Evolutionary conservation across 2,113 vertebrate genomes (phyloP), one percentile per base, ranked within the genome.

Genomic region (Pomatostomus ruficeps): DNA sequence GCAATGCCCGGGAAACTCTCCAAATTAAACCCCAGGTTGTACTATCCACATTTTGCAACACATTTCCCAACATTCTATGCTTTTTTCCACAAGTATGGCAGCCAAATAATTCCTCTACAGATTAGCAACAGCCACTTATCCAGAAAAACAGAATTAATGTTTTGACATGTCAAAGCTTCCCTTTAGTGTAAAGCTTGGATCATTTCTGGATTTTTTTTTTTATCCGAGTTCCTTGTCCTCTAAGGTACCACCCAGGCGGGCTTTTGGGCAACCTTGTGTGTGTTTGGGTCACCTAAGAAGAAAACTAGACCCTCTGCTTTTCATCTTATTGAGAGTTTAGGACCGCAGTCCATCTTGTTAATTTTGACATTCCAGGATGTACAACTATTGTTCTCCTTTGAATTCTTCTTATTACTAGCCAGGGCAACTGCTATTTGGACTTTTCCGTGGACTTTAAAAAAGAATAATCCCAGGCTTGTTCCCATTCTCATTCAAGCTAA

Each of bases 11-110:
- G 85, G 91, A 97, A 94, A 66, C 22, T 38, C 38, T 96, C 85
- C 92, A 93, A 96, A 94, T 77, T 93, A 97, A 95, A 88, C 66
- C 89, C 38, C 40, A 68, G 40, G 12, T 4, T 68, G 73, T 77
- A 89, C 74, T 62, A 83, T 78, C n/a, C 72, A 92, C 46, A 76
- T 92, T 92, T 92, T 94, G 57, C 45, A 91, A 94, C 40, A 84
- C 0, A 5, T 92, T 94, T 95, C 54, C 57, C 72, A 68, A 28
- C 66, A 48, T 79, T 88, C 77, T 46, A 7, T 33, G 57, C 5
- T 70, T 90, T 88, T 62, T 79, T 82, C 49, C 91, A 88, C 43
- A 83, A 91, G 49, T 80, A 68, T 15, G 46, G 29, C 66, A 85
- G 80, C 46, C 68, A 87, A 96, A 85, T 76, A 77, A 88, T 72